Evolutionary conservation across 1,140 invertebrate species (phyloP).

Genomic region (Saccostrea echinata): DNA sequence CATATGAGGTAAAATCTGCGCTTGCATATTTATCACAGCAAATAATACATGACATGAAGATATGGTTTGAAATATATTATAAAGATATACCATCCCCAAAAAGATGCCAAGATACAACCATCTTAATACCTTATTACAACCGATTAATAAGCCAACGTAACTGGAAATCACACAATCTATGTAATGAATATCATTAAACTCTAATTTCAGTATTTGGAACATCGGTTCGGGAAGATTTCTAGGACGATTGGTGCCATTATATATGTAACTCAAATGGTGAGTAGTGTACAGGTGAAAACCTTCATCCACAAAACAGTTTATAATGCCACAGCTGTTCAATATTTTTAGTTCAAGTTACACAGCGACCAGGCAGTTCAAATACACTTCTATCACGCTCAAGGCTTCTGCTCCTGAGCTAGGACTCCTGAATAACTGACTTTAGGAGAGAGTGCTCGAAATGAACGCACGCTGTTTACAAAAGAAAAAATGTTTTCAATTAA

Average conservation of each 20-base stretch:
- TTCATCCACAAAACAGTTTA: conserved; percentile 4
- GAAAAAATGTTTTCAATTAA: too few species aligned
- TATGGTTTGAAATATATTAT: too few species aligned
- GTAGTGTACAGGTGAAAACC: conserved; percentile 42
- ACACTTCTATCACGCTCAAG: background rate
- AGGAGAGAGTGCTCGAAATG: too few species aligned
- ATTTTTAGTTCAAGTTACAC: background rate
- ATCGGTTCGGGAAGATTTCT: conserved; percentile 68
- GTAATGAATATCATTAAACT: background rate
- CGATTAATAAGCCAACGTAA: too few species aligned
- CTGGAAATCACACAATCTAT: too few species aligned
- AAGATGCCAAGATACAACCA: too few species aligned
- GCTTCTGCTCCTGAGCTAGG: background rate
- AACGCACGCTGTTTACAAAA: too few species aligned
- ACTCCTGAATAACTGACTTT: too few species aligned
- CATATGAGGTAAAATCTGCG: conserved; percentile 72
- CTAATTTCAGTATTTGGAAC: conserved; percentile 88
- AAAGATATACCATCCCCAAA: too few species aligned
- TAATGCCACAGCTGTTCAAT: background rate
- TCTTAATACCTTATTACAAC: too few species aligned
- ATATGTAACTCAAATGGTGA: conserved; percentile 81
- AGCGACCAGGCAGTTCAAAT: background rate
- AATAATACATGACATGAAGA: too few species aligned
- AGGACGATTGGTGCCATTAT: conserved; percentile 63
- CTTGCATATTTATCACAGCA: too few species aligned